phyloP scores from a whole-genome alignment of 2,113 vertebrate genomes.

The Todiramphus chloris region DNA sequence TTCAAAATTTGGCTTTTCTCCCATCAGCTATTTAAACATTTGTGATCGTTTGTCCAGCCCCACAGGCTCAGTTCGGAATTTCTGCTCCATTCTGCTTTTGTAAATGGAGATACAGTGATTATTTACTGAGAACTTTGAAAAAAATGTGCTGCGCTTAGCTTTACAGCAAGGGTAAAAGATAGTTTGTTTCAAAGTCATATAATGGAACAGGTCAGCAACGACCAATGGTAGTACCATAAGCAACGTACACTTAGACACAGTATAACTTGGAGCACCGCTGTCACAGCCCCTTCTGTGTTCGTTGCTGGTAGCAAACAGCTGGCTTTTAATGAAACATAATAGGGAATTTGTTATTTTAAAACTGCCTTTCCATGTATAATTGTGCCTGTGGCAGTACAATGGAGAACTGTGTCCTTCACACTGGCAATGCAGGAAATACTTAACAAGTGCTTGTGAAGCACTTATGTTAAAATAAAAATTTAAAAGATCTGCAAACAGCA shows the following conservation, averaged over 20 bases:
- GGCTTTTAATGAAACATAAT: constrained; percentile 34
- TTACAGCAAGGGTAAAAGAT: constrained; percentile 3
- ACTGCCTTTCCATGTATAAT: constrained; percentile 12
- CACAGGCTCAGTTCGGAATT: constrained; percentile 8
- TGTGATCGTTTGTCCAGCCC: neutral
- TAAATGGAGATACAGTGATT: neutral
- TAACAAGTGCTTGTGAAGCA: neutral
- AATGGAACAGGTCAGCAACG: constrained; percentile 1
- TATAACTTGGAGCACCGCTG: neutral
- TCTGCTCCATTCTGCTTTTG: neutral
- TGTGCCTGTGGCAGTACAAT: neutral
- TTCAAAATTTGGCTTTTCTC: constrained; percentile 48
- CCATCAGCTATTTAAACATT: constrained; percentile 44
- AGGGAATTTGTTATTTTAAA: constrained; percentile 51
- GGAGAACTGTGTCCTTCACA: constrained; percentile 6
- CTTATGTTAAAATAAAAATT: neutral
- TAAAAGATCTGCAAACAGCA: neutral
- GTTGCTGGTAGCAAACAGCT: neutral
- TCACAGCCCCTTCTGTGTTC: neutral
- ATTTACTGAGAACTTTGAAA: constrained; percentile 3
- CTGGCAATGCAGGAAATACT: neutral
- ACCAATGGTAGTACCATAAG: neutral
- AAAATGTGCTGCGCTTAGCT: neutral
- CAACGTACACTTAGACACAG: neutral
- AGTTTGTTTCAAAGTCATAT: neutral